Percentiles rank a stretch among this genome's conserved stretches.
Evolutionary conservation across 2,888 invertebrate species (phyloP).

Genomic region (Brenthis hecate): DNA sequence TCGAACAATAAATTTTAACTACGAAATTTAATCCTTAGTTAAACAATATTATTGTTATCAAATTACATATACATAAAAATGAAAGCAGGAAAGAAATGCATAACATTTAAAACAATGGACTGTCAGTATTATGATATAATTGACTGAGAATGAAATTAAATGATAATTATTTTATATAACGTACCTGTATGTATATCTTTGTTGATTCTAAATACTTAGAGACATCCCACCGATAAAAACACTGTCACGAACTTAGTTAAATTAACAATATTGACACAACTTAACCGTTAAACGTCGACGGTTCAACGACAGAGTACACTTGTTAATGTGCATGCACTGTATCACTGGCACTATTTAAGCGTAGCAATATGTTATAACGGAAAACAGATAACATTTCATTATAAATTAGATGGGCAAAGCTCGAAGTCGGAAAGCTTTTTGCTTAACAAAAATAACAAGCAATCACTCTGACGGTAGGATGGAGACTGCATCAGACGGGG

Average conservation of each 20-base stretch:
- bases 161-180: constrained; percentile 33
- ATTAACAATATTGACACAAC: constrained; percentile 64
- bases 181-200: constrained; percentile 60
- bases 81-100: constrained; percentile 26
- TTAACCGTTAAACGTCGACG: constrained; percentile 61
- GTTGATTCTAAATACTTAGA: constrained; percentile 61
- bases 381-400: constrained; percentile 60
- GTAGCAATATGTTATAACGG: constrained; percentile 46
- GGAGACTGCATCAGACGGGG: constrained; percentile 71
- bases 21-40: constrained; percentile 18
- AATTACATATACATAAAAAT: constrained; percentile 25
- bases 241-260: constrained; percentile 68
- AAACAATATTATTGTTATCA: constrained; percentile 21
- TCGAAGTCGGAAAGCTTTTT: constrained; percentile 70
- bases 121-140: constrained; percentile 15
- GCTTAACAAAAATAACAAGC: constrained; percentile 47
- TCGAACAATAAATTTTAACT: constrained; percentile 26
- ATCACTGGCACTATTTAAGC: constrained; percentile 46
- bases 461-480: constrained; percentile 49
- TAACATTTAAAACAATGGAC: constrained; percentile 35
- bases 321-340: constrained; percentile 42
- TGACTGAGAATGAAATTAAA: constrained; percentile 20
- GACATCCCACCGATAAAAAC: constrained; percentile 67
- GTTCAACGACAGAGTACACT: constrained; percentile 45
- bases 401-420: constrained; percentile 66